phyloP scores from a whole-genome alignment of 2,888 invertebrate species.

The Hirtodrosophila histrioides region DNA sequence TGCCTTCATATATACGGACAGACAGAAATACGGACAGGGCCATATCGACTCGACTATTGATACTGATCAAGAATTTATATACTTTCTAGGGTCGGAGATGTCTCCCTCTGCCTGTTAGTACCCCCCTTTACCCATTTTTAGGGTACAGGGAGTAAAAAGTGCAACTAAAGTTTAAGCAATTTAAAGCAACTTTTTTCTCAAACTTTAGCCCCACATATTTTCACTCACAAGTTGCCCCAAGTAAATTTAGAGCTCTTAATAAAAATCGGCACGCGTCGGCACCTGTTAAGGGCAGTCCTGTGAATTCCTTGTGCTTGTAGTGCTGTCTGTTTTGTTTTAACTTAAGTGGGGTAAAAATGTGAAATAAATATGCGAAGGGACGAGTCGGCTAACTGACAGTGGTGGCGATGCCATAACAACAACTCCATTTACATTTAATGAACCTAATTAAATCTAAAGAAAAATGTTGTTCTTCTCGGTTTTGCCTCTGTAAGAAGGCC shows the following conservation, averaged over 20 bases:
- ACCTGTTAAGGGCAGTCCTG: slow-evolving; percentile 7
- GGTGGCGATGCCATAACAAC: slow-evolving; percentile 43
- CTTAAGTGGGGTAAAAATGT: slow-evolving; percentile 15
- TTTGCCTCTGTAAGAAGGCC: slow-evolving; percentile 8
- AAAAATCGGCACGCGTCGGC: slow-evolving; percentile 12
- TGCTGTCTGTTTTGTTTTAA: slow-evolving; percentile 1
- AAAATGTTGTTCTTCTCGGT: slow-evolving; percentile 33
- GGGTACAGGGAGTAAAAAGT: no score
- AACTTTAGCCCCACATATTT: no score
- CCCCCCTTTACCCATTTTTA: no score
- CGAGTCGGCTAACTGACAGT: slow-evolving; percentile 16
- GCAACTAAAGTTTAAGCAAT: no score
- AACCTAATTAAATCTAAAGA: slow-evolving; percentile 73
- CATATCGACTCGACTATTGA: no score
- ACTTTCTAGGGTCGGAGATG: no score
- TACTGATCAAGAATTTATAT: no score
- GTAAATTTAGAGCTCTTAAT: slow-evolving; percentile 8
- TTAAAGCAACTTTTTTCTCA: no score
- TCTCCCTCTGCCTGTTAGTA: no score
- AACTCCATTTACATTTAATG: slow-evolving; percentile 73
- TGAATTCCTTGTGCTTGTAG: slow-evolving; percentile 1
- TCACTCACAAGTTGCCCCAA: slow-evolving; percentile 7
- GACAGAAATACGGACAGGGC: no score
- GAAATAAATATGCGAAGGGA: slow-evolving; percentile 35
- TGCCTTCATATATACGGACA: no score